Base-by-base conservation (phyloP, 2,888 invertebrate genomes). In the Eupithecia dodoneata region DNA sequence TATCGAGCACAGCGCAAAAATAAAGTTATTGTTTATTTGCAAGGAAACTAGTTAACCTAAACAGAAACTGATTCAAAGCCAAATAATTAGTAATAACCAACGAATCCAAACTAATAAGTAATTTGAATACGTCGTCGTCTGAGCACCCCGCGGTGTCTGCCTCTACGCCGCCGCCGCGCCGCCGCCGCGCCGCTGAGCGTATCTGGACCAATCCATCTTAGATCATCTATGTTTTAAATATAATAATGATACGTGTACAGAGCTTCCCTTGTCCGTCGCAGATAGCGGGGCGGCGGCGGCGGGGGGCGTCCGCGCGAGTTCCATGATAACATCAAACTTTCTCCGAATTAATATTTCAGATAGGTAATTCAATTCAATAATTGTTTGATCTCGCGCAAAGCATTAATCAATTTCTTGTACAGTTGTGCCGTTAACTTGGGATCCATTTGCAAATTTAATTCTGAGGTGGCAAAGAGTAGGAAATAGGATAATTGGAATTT, bases 341-440 rank as follows among this genome's bases (percentile, higher is more conserved):
- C 71, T 18, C 18, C 71, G 75, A 75, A 81, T 80, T 75, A 76
- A 81, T 82, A 80, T 78, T 81, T 77, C 76, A 86, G 86, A 89
- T 91, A 86, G 86, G 88, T 91, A 91, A 92, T 91, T 89, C 87
- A 90, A 92, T 93, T 90, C 87, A 85, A 89, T 91, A 92, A 93
- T 93, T 92, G 90, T 92, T 90, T 90, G 90, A 92, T 91, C 90
- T 89, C 85, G 86, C 83, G 86, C 85, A 84, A 79, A 84, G 86
- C 90, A 92, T 93, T 93, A 92, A 94, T 94, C 93, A 93, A 93
- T 92, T 93, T 90, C 89, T 90, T 90, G 88, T 90, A 89, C 88
- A 89, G 89, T 89, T 89, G 87, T 85, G 84, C 87, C 88, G 89
- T 87, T 90, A 92, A 92, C 92, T 93, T 91, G 83, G 86, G 87